Evolutionary conservation across 2,797 vertebrate species (phyloP), one percentile per base, ranked within the genome.

Genomic region (Ctenochaetus hawaiiensis): DNA sequence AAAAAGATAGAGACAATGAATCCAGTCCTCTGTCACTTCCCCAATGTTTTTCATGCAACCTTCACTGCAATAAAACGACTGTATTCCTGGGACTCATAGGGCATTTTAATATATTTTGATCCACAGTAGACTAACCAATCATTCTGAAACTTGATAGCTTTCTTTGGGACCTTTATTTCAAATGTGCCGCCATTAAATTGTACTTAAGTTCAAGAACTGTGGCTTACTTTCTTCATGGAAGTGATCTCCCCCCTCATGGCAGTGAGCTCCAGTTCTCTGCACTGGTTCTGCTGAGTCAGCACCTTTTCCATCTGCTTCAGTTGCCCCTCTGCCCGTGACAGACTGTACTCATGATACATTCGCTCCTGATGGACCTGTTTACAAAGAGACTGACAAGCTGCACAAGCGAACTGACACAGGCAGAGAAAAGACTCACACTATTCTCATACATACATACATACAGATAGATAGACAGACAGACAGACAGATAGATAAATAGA

Each of bases 231-330:
- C 79, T 95, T 96, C 43, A 96, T 76, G 13, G 93, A 94, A 30
- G 91, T 61, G 0, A 98, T 95, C 82, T 98, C 97, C 4, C 94
- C 96, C 77, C 93, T 96, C 93, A 97, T 95, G 72, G 95, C 90
- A 0, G 86, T 91, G 73, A 97, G 85, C 81, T 97, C 96, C 71
- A 96, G 82, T 78, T 97, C 96, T 87, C 96, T 96, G 76, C 92
- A 96, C 81, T 98, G 97, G 87, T 96, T 95, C 89, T 97, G 97
- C 87, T 98, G 96, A 61, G 92, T 93, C 84, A 97, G 87, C 72
- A 97, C 76, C 88, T 96, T 97, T 77, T 98, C 97, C 95, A 97
- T 95, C 89, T 97, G 96, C 75, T 96, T 96, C 67, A 97, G 88
- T 79, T 96, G 96, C 0, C 91, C 79, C 68, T 97, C 96, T 0